Evolutionary conservation across 2,113 vertebrate genomes (phyloP), one percentile per base, ranked within the genome.

Genomic region (Cepphus grylle): DNA sequence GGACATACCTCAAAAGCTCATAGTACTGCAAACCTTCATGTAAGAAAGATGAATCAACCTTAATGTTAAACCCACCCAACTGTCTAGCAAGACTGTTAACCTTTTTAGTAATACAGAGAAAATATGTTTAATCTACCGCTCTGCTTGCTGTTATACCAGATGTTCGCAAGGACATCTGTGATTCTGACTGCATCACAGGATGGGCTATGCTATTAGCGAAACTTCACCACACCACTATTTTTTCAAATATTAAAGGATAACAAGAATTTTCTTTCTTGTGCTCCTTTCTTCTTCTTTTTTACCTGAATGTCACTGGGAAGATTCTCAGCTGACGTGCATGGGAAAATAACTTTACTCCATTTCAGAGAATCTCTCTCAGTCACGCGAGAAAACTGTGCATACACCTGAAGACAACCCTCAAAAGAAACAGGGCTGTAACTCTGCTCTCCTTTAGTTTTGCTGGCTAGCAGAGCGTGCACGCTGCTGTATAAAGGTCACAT

Each of bases 341-440:
- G 23, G 53, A 70, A 70, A 69, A 71, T 8, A 70, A 40, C 19
- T 73, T 52, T 5, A 29, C 47, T 59, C 15, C 18, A 10, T 56
- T 34, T 71, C 43, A 50, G 36, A 70, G 65, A 53, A 32, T 22
- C 47, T 59, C 82, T 70, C 65, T 71, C 20, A 12, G 8, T 18
- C 36, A 12, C 26, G 17, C 25, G 15, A 88, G 56, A 13, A 61
- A 72, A 38, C 1, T 0, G 2, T 0, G 5, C 2, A 4, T 6
- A 14, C 5, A 0, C n/a, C 62, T 22, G 15, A 66, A 73, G 80
- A 8, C 34, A 11, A 25, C 34, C 40, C 63, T n/a, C 55, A 4
- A 12, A 36, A 29, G 30, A 2, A 23, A 4, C 29, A 36, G 30
- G 45, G 32, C 50, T 73, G 4, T 7, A 42, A 4, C 30, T 40